These are phyloP conservation scores for Lasioglossum morio DNA, from an alignment of 2,888 invertebrate genomes.

Conservation along the genomic window DNA sequence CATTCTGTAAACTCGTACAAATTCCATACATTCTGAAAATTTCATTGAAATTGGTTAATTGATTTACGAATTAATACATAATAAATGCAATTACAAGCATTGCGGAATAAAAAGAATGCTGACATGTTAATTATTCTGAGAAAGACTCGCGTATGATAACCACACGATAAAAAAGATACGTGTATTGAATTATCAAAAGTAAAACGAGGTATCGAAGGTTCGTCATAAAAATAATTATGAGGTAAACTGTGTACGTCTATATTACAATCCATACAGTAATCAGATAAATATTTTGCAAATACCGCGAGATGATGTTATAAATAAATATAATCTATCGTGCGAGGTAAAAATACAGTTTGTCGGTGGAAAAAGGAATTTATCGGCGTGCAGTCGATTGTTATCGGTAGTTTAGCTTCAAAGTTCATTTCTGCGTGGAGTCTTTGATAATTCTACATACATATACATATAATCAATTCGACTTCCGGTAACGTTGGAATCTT, in stretches of 20 bases:
- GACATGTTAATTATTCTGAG: background rate
- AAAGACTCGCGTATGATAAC: background rate
- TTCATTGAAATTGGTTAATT: no score
- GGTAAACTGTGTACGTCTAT: no score
- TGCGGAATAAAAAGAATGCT: background rate
- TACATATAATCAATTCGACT: slow-evolving; percentile 31
- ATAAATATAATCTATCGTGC: background rate
- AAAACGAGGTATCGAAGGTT: no score
- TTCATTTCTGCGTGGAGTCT: slow-evolving; percentile 22
- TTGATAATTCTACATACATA: slow-evolving; percentile 24
- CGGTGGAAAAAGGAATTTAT: background rate
- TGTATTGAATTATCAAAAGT: background rate
- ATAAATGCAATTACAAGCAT: background rate
- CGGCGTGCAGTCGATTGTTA: background rate
- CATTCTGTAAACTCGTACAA: no score
- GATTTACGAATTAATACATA: no score
- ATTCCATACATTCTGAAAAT: no score
- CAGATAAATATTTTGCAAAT: no score
- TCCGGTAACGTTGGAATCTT: slow-evolving; percentile 11
- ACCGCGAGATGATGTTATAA: background rate
- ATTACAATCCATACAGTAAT: no score
- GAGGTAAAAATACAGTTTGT: background rate
- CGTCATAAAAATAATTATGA: no score
- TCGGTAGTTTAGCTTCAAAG: slow-evolving; percentile 39
- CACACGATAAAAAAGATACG: background rate